phyloP scores from a whole-genome alignment of 2,888 invertebrate species.

The Unio delphinus region DNA sequence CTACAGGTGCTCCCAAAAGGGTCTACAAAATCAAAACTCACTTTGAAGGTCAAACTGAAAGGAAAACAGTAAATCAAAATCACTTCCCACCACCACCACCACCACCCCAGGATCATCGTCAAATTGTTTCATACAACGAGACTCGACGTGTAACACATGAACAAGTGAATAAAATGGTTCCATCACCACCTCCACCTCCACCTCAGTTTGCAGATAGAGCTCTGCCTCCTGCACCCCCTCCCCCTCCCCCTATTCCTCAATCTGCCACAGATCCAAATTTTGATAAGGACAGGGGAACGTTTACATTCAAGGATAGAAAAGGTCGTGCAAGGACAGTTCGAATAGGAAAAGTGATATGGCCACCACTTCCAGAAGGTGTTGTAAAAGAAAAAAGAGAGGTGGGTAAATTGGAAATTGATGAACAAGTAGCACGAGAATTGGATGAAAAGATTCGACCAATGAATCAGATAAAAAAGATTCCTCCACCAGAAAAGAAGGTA shows the following conservation, averaged over 20 bases:
- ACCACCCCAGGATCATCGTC: constrained; percentile 56
- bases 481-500: constrained; percentile 39
- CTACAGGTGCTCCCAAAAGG: constrained; percentile 28
- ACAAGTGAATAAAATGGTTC: constrained; percentile 14
- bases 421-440: constrained; percentile 55
- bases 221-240: constrained; percentile 34
- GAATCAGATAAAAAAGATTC: constrained; percentile 42
- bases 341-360: constrained; percentile 84
- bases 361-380: constrained; percentile 83
- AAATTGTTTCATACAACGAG: constrained; percentile 12
- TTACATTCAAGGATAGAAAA: constrained; percentile 77
- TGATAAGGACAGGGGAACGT: constrained; percentile 53
- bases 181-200: constrained; percentile 48
- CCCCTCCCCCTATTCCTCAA: constrained; percentile 75
- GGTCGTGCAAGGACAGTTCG: constrained; percentile 94
- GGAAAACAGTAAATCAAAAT: constrained; percentile 30
- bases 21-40: constrained; percentile 42
- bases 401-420: constrained; percentile 65
- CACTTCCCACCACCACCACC: constrained; percentile 41
- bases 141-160: constrained; percentile 25
- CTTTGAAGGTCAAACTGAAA: constrained; percentile 44
- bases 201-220: constrained; percentile 29
- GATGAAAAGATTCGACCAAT: constrained; percentile 45
- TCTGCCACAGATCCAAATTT: constrained; percentile 77
- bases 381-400: constrained; percentile 73